A percentile compares a stretch with the other conserved stretches of the same genome.
Evolutionary conservation across 1,140 invertebrate species (phyloP).

Genomic region (Lutraria rhynchaena): DNA sequence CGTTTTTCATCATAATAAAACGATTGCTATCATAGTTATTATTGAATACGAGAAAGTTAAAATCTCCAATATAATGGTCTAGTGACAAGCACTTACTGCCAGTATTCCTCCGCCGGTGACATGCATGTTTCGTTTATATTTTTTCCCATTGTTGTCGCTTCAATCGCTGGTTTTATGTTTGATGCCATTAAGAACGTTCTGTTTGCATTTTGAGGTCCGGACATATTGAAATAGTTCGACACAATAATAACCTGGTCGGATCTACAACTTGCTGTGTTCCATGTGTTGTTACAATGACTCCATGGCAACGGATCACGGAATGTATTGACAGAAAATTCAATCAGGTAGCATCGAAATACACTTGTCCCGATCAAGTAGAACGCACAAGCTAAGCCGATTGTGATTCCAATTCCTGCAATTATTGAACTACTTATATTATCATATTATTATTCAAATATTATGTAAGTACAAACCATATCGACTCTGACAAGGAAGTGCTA

Average conservation of each 20-base stretch:
- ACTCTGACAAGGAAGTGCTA: no score
- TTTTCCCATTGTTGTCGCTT: background rate
- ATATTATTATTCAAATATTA: background rate
- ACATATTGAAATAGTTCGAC: background rate
- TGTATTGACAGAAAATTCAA: conserved; percentile 31
- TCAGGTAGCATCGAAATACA: conserved; percentile 34
- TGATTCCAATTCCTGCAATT: conserved; percentile 23
- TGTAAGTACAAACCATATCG: no score
- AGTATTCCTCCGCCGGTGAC: conserved; percentile 37
- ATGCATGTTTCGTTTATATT: background rate
- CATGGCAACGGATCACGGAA: conserved; percentile 20
- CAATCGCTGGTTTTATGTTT: background rate
- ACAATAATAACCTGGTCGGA: background rate
- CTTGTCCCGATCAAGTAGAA: conserved; percentile 27
- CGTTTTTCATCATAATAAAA: no score
- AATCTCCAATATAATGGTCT: no score
- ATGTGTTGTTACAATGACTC: conserved; percentile 26
- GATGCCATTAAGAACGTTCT: background rate
- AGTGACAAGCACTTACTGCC: conserved; percentile 54
- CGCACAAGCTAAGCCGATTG: background rate
- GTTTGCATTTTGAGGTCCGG: background rate
- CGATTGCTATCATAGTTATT: no score
- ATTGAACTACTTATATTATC: background rate
- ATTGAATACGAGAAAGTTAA: no score
- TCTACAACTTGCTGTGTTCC: conserved; percentile 31